These are phyloP conservation scores for Halichoeres trimaculatus DNA, from an alignment of 2,113 vertebrate genomes.

Conservation along the genomic window DNA sequence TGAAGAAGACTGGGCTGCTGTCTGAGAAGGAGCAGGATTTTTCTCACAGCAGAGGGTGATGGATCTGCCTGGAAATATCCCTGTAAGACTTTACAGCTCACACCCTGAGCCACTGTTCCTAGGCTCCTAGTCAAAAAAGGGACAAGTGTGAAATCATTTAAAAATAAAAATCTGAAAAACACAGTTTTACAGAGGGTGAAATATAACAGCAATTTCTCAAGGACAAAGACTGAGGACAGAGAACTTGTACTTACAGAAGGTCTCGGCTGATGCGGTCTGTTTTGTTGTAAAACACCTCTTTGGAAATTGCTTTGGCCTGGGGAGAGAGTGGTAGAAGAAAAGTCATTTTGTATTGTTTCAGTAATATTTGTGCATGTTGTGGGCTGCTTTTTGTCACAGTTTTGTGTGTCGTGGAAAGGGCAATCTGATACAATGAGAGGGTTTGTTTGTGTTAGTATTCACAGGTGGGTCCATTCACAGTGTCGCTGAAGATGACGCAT, in stretches of 20 bases:
- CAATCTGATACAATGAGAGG: conserved; percentile 29
- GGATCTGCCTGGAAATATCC: conserved; percentile 38
- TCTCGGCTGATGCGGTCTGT: conserved; percentile 44
- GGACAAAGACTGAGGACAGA: neutral
- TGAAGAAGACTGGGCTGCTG: conserved; percentile 78
- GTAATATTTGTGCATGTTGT: conserved; percentile 7
- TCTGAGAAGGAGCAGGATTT: conserved; percentile 72
- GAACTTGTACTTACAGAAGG: conserved; percentile 73
- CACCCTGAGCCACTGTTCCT: conserved; percentile 78
- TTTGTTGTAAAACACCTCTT: conserved; percentile 27
- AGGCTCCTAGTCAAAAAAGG: conserved; percentile 70
- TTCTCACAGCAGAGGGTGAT: conserved; percentile 34
- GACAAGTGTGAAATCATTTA: neutral
- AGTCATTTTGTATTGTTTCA: neutral
- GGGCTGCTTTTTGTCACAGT: neutral
- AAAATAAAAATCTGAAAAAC: neutral
- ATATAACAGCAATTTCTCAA: neutral
- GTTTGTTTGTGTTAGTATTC: conserved; percentile 1
- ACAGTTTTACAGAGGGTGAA: neutral
- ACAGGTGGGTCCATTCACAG: conserved; percentile 36
- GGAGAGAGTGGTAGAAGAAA: conserved; percentile 21
- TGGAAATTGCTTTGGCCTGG: conserved; percentile 81
- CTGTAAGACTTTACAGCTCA: conserved; percentile 73
- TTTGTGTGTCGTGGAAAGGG: conserved; percentile 5
- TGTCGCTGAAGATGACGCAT: conserved; percentile 39